Evolutionary conservation across 2,113 vertebrate genomes (phyloP).

Genomic region (Chaetodon auriga): DNA sequence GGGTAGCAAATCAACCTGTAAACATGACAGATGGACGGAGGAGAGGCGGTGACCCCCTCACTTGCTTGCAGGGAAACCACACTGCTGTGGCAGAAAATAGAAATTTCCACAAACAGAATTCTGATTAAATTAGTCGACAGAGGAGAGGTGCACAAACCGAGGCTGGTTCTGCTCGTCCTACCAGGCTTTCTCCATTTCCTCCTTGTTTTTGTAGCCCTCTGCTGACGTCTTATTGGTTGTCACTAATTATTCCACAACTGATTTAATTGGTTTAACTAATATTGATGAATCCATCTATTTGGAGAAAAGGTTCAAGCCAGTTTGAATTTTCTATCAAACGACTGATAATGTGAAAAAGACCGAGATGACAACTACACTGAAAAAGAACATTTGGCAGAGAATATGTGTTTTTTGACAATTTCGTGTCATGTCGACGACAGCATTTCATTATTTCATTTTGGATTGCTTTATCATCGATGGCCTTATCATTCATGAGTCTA

Average conservation of each 20-base stretch:
- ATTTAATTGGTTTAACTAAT: background rate
- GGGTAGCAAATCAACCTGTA: slow-evolving; percentile 55
- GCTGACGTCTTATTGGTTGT: background rate
- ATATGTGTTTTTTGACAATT: background rate
- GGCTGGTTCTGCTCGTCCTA: background rate
- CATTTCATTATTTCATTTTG: slow-evolving; percentile 22
- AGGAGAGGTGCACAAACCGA: background rate
- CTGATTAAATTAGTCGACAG: slow-evolving; percentile 43
- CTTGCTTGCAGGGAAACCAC: slow-evolving; percentile 39
- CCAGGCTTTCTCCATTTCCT: background rate
- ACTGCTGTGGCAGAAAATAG: slow-evolving; percentile 32
- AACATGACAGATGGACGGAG: slow-evolving; percentile 61
- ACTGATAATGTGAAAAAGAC: background rate
- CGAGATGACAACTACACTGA: background rate
- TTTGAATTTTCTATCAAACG: background rate
- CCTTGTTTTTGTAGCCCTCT: background rate
- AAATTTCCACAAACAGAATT: slow-evolving; percentile 42
- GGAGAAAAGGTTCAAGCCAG: background rate
- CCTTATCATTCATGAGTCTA: slow-evolving; percentile 10
- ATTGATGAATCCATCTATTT: background rate
- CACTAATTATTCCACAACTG: background rate
- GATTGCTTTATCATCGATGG: background rate
- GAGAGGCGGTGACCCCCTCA: slow-evolving; percentile 27
- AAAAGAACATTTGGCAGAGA: background rate
- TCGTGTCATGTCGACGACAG: background rate